Conservation (phyloP, 2,113 vertebrate species). For the Ancistrus triradiatus region DNA sequence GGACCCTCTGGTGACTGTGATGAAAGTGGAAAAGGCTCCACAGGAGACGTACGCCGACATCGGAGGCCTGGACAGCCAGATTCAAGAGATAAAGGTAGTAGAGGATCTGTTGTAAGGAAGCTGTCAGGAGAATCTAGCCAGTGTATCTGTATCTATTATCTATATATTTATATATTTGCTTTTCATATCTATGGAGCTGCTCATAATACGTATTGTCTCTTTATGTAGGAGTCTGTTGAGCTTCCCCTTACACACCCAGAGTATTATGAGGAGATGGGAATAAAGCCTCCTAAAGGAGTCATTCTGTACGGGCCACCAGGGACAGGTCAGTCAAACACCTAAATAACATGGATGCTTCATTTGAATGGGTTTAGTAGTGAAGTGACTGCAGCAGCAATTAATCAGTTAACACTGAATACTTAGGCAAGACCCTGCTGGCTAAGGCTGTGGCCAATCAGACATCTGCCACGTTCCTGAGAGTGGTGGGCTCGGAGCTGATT, state of each 20-base stretch:
- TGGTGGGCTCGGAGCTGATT: slow-evolving; percentile 95
- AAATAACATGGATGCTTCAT: rapidly evolving
- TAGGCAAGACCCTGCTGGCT: slow-evolving; percentile 93
- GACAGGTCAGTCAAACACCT: slow-evolving; percentile 74
- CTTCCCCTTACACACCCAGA: slow-evolving; percentile 96
- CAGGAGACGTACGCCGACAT: slow-evolving; percentile 97
- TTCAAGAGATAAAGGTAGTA: slow-evolving; percentile 94
- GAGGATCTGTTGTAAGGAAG: too few relatives aligned
- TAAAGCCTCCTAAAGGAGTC: slow-evolving; percentile 97
- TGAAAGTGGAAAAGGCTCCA: slow-evolving; percentile 98
- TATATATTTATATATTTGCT: too few relatives aligned
- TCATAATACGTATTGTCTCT: too few relatives aligned
- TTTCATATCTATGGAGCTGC: too few relatives aligned
- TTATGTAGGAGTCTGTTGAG: slow-evolving; percentile 90
- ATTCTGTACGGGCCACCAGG: slow-evolving; percentile 94
- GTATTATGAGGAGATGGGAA: slow-evolving; percentile 99
- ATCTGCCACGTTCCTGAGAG: slow-evolving; percentile 91
- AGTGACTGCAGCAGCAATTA: too few relatives aligned
- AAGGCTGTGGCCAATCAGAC: slow-evolving; percentile 99
- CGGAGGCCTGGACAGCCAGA: slow-evolving; percentile 93
- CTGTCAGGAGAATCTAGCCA: too few relatives aligned
- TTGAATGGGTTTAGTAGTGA: too few relatives aligned
- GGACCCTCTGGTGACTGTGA: slow-evolving; percentile 93
- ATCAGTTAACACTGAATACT: neutral
- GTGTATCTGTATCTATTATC: too few relatives aligned